A percentile compares a stretch with the other conserved stretches of the same genome.
phyloP scores from a whole-genome alignment of 2,113 vertebrate genomes.

The Psittacus erithacus region DNA sequence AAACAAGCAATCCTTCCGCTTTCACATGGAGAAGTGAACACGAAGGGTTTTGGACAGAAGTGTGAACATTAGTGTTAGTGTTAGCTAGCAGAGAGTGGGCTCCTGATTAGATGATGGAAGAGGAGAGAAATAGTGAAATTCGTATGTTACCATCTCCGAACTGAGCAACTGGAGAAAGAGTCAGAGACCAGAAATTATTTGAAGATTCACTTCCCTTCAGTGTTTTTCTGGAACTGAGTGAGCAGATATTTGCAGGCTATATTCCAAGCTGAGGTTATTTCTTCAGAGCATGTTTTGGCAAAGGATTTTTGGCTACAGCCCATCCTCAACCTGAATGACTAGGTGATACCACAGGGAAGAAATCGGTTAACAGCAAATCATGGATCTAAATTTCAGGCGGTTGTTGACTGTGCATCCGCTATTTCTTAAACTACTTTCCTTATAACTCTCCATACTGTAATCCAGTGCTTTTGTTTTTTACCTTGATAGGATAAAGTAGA shows the following conservation, averaged over 20 bases:
- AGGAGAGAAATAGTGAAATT: background rate
- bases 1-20: background rate
- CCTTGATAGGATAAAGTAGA: background rate
- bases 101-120: background rate
- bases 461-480: background rate
- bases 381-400: background rate
- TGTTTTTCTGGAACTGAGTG: background rate
- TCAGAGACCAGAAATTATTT: background rate
- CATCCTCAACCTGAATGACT: background rate
- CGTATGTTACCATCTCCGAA: background rate
- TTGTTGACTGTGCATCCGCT: background rate
- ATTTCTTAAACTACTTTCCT: background rate
- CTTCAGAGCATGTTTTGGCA: slow-evolving; percentile 5
- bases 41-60: background rate
- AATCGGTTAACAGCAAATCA: background rate
- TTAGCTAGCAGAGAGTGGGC: background rate
- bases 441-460: background rate
- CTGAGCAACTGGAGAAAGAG: background rate
- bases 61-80: background rate
- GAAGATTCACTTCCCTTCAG: background rate
- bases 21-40: background rate
- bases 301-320: background rate
- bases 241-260: background rate
- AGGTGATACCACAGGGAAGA: slow-evolving; percentile 15
- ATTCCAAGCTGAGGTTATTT: background rate